Evolutionary conservation across 2,113 vertebrate species (phyloP).

Genomic region (Amblyornis subalaris): DNA sequence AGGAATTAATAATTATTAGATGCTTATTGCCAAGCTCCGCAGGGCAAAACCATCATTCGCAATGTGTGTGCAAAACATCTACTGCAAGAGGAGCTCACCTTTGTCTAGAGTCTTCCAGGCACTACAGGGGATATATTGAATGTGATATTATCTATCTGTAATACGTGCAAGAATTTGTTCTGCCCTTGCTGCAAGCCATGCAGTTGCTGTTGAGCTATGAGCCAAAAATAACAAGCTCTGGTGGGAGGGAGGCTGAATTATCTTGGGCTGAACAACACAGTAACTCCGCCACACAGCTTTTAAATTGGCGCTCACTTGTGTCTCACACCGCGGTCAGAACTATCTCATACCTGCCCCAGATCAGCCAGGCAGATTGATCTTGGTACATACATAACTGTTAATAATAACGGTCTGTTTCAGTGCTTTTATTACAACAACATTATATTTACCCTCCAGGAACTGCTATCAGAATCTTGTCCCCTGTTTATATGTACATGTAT

Average conservation of each 20-base stretch:
- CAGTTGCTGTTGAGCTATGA: background rate
- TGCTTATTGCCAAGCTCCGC: background rate
- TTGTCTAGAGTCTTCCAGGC: background rate
- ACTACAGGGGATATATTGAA: background rate
- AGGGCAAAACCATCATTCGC: rapidly evolving
- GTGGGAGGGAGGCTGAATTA: background rate
- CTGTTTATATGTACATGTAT: slow-evolving; percentile 42
- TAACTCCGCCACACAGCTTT: background rate
- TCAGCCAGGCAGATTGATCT: background rate
- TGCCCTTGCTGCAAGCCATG: background rate
- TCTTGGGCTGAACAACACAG: background rate
- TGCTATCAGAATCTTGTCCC: slow-evolving; percentile 19
- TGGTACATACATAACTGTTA: background rate
- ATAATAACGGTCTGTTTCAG: background rate
- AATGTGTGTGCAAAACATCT: background rate
- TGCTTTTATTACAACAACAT: background rate
- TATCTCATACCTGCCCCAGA: background rate
- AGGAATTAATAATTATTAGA: slow-evolving; percentile 35
- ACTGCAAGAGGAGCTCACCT: background rate
- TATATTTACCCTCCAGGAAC: background rate
- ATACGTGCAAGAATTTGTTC: background rate
- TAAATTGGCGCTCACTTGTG: background rate
- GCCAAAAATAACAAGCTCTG: slow-evolving; percentile 25
- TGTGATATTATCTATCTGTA: background rate
- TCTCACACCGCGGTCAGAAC: background rate